Base-by-base conservation (phyloP, 2,113 vertebrate genomes). In the Plectropomus leopardus region DNA sequence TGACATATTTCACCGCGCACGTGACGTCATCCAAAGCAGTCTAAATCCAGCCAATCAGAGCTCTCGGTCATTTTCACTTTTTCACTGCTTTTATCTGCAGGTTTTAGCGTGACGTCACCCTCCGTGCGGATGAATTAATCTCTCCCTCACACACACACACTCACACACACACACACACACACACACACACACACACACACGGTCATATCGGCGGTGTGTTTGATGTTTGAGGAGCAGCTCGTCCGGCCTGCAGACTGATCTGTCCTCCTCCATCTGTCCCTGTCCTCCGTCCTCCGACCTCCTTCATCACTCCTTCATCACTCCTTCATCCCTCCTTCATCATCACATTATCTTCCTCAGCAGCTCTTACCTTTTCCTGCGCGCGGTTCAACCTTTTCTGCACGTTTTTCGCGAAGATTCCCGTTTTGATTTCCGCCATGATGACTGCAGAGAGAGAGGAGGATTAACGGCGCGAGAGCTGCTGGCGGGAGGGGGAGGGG, bases 381-480 rank as follows among this genome's bases (percentile, higher is more conserved):
- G 97, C 98, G 21, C 98, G 94, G 92, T 95, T 99, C 73, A 99
- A 92, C 36, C 96, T 95, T 81, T 99, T 99, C 93, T 99, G 97
- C 36, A 99, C 98, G 89, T 99, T 99, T 93, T 99, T 99, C 74
- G 98, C 98, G 90, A 99, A 99, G 80, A 99, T 94, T 88, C 98
- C 98, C 4, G 97, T 96, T 92, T 98, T 99, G 83, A 98, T 98
- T 93, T 99, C 98, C 85, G 98, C 98, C 98, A 98, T 99, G 95
- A 95, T 97, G 95, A 95, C 72, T 30, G 83, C 58, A 67, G 45
- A 60, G 55, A 55, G 67, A 50, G 73, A 50, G 63, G 26, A 30
- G 72, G 88, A 87, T 88, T 83, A 83, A 30, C 73, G 34, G 16
- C 19, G 67, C 47, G 64, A 47, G 8, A 40, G 50, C n/a, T 4